Percentiles rank a stretch among this genome's conserved stretches.
Conservation (phyloP, 92 coral and sea anemone genomes). For the Epizoanthus fatuus region DNA sequence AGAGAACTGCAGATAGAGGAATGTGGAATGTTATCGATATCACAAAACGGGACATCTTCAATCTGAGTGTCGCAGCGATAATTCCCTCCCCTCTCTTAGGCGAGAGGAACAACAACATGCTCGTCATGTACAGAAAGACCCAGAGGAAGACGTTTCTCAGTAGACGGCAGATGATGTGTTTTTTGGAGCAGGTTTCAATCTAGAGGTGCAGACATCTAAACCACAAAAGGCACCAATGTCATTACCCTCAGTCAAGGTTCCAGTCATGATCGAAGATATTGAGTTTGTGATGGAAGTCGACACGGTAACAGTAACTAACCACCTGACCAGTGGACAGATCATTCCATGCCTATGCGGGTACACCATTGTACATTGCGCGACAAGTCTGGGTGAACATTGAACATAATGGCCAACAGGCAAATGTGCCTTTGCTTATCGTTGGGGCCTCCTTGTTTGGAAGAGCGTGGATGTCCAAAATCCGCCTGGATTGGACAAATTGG, state of each 20-base stretch:
- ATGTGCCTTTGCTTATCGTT: conserved; percentile 41
- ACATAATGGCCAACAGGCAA: conserved; percentile 42
- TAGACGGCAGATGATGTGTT: background rate
- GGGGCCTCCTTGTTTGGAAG: conserved; percentile 50
- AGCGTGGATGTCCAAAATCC: conserved; percentile 22
- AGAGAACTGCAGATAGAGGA: background rate
- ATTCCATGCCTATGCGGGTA: conserved; percentile 52
- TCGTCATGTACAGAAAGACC: conserved; percentile 8
- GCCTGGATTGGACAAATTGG: conserved; percentile 28
- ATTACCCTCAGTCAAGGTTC: background rate
- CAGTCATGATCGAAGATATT: conserved; percentile 23
- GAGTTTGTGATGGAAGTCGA: conserved; percentile 59
- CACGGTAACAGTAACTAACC: too few species aligned
- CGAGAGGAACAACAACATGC: background rate
- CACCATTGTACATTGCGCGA: conserved; percentile 41
- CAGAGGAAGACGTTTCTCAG: background rate
- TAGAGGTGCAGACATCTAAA: too few species aligned
- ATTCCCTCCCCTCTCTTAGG: background rate
- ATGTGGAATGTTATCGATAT: background rate
- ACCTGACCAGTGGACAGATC: conserved; percentile 28
- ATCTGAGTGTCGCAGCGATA: background rate
- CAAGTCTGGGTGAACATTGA: conserved; percentile 45
- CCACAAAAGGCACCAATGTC: too few species aligned
- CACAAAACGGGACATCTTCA: background rate
- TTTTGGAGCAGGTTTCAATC: background rate